These are phyloP conservation scores for Sternarchorhynchus goeldii DNA, from an alignment of 2,797 vertebrate genomes.

Conservation along the genomic window DNA sequence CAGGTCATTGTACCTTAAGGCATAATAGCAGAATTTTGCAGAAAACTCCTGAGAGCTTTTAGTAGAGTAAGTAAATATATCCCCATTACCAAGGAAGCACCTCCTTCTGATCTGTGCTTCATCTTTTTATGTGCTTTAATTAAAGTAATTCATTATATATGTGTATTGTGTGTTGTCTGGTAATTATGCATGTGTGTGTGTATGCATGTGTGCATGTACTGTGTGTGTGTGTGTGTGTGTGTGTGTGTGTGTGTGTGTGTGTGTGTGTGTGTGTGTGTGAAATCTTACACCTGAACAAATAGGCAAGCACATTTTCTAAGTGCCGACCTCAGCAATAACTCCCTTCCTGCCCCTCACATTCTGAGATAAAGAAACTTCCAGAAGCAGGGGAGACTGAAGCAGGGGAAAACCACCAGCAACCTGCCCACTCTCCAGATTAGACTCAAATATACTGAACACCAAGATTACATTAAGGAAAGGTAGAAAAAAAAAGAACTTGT, in stretches of 20 bases:
- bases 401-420: neutral
- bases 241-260: neutral
- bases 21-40: neutral
- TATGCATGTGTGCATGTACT: neutral
- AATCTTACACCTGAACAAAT: neutral
- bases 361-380: neutral
- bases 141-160: neutral
- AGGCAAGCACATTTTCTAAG: neutral
- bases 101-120: neutral
- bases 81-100: neutral
- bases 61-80: neutral
- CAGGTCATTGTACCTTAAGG: neutral
- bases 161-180: neutral
- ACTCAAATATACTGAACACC: neutral
- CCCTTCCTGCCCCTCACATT: neutral
- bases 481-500: too few relatives aligned
- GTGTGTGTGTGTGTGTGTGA: neutral
- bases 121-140: conserved; percentile 2
- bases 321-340: neutral
- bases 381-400: neutral
- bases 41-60: neutral
- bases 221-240: neutral
- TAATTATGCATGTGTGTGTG: neutral
- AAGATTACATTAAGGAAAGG: neutral
- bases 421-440: neutral